Conservation (phyloP, 2,888 invertebrate species). For the Luffia ferchaultella region DNA sequence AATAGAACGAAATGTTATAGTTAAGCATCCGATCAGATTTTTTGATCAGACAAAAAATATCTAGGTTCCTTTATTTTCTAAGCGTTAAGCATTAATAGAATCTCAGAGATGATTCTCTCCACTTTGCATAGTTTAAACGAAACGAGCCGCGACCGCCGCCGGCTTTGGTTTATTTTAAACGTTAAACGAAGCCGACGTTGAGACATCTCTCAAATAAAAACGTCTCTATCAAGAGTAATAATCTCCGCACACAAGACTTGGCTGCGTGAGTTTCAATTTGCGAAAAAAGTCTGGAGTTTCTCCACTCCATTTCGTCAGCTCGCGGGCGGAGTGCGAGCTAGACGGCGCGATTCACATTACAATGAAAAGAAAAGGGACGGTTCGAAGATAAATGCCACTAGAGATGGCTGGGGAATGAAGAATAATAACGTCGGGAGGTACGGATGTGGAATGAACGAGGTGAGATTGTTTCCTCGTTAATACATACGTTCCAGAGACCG, state of each 20-base stretch:
- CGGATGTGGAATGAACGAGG: conserved; percentile 19
- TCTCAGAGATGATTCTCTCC: background rate
- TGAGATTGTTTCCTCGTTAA: conserved; percentile 27
- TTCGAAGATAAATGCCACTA: conserved; percentile 7
- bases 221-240: conserved; percentile 21
- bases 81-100: too few species aligned
- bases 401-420: conserved; percentile 8
- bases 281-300: conserved; percentile 28
- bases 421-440: conserved; percentile 19
- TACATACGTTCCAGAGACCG: too few species aligned
- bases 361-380: conserved; percentile 19
- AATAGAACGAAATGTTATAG: too few species aligned
- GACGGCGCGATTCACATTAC: conserved; percentile 6
- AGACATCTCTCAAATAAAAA: conserved; percentile 13
- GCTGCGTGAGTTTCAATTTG: conserved; percentile 26
- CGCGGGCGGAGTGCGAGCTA: conserved; percentile 16
- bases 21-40: too few species aligned
- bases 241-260: conserved; percentile 22
- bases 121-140: background rate
- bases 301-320: conserved; percentile 25
- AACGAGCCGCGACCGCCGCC: too few species aligned
- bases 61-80: too few species aligned
- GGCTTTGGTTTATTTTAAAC: background rate
- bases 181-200: background rate
- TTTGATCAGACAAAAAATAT: too few species aligned